Evolutionary conservation across 2,888 invertebrate genomes (phyloP).

Genomic region (Saturnia japonica): DNA sequence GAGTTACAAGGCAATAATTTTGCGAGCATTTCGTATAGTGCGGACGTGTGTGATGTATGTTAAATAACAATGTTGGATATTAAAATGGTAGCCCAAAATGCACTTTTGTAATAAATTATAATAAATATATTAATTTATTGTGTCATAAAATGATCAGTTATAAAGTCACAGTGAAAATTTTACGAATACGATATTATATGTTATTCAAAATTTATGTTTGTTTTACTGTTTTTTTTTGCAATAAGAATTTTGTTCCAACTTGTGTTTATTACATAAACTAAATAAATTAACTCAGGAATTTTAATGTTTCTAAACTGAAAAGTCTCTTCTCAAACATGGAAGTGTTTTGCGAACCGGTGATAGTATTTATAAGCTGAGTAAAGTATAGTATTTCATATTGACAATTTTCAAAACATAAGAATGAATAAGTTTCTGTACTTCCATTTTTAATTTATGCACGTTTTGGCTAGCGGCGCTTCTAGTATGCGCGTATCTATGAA

Average conservation of each 20-base stretch:
- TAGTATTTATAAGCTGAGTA: not conserved
- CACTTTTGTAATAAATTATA: slow-evolving; percentile 49
- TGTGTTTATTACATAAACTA: too few species aligned
- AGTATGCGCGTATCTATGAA: not conserved
- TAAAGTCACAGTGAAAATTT: slow-evolving; percentile 31
- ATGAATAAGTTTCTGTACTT: too few species aligned
- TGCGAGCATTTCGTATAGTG: slow-evolving; percentile 74
- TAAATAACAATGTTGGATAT: slow-evolving; percentile 77
- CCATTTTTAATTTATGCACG: not conserved
- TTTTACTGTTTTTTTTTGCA: slow-evolving; percentile 10
- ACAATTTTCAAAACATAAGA: too few species aligned
- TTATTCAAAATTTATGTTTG: slow-evolving; percentile 26
- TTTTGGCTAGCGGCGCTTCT: not conserved
- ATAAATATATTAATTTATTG: slow-evolving; percentile 41
- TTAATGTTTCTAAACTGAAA: too few species aligned
- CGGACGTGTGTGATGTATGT: slow-evolving; percentile 76
- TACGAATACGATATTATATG: slow-evolving; percentile 28
- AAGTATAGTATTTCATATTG: too few species aligned
- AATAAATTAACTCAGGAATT: too few species aligned
- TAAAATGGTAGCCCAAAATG: slow-evolving; percentile 70
- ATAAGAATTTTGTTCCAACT: not conserved
- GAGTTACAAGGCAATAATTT: slow-evolving; percentile 79
- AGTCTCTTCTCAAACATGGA: not conserved
- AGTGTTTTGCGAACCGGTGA: not conserved
- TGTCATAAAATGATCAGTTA: slow-evolving; percentile 35